Evolutionary conservation across 2,113 vertebrate species (phyloP).

Genomic region (Tricholaema leucomelas): DNA sequence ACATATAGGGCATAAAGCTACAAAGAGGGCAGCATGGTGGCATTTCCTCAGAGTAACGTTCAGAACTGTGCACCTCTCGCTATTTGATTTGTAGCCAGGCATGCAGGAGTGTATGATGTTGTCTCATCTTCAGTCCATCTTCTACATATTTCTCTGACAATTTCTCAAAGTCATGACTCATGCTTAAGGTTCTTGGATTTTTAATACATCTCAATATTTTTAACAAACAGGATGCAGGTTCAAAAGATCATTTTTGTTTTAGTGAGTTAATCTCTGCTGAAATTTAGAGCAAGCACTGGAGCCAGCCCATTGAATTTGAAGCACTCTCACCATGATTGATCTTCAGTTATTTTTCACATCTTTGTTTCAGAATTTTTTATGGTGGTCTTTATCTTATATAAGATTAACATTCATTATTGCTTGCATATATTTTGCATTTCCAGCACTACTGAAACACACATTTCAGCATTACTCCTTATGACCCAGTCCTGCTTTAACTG

Average conservation of each 20-base stretch:
- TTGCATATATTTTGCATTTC: neutral
- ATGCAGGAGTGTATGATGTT: neutral
- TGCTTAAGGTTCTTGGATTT: neutral
- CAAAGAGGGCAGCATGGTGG: neutral
- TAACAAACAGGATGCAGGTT: neutral
- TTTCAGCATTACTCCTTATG: neutral
- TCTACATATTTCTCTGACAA: neutral
- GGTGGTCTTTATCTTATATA: neutral
- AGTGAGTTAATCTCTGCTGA: neutral
- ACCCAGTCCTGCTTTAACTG: neutral
- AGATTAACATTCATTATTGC: neutral
- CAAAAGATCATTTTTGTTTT: neutral
- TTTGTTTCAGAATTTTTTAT: neutral
- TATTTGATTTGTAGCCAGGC: neutral
- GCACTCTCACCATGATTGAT: neutral
- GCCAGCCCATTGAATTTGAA: neutral
- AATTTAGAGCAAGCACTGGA: neutral
- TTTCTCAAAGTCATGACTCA: neutral
- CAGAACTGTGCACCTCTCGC: neutral
- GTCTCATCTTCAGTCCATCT: neutral
- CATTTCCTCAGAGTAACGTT: neutral
- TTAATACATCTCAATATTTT: neutral
- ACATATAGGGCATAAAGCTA: neutral
- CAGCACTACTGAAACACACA: neutral
- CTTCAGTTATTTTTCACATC: neutral